Percentiles rank a stretch among this genome's conserved stretches.
Conservation (phyloP, 2,797 vertebrate genomes). For the Sylvia borin region DNA sequence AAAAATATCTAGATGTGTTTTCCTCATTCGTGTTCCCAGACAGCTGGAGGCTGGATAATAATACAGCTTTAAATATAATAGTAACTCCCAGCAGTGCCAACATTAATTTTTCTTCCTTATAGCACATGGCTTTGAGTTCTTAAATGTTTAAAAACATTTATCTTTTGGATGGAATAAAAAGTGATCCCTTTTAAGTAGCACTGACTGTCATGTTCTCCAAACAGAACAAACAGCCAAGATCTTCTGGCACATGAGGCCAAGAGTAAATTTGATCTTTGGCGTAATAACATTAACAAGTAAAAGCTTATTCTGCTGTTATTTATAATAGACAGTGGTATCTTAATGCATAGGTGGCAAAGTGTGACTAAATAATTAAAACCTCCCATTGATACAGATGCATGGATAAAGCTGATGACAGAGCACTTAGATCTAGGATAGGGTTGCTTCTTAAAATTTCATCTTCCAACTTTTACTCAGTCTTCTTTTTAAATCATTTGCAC, state of each 20-base stretch:
- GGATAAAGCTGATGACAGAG: background rate
- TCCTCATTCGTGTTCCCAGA: background rate
- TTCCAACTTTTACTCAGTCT: background rate
- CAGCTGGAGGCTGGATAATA: background rate
- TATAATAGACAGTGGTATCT: background rate
- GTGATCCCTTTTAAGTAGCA: background rate
- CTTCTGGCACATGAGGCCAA: background rate
- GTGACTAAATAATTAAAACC: background rate
- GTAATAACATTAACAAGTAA: constrained; percentile 17
- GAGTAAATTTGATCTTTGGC: background rate
- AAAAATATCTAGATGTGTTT: constrained; percentile 25
- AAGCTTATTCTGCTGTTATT: background rate
- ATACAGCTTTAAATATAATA: constrained; percentile 3
- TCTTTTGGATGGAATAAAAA: constrained; percentile 8
- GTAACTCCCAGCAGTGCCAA: constrained; percentile 3
- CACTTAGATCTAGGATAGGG: background rate
- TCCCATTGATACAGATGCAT: background rate
- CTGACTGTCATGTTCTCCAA: background rate
- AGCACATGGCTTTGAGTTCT: background rate
- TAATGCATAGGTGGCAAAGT: background rate
- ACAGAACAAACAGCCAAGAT: background rate
- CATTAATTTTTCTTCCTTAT: background rate
- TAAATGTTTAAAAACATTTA: constrained; percentile 29
- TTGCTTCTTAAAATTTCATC: background rate
- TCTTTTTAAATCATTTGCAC: background rate